Evolutionary conservation across 2,888 invertebrate species (phyloP).

Genomic region (Salpingus planirostris): DNA sequence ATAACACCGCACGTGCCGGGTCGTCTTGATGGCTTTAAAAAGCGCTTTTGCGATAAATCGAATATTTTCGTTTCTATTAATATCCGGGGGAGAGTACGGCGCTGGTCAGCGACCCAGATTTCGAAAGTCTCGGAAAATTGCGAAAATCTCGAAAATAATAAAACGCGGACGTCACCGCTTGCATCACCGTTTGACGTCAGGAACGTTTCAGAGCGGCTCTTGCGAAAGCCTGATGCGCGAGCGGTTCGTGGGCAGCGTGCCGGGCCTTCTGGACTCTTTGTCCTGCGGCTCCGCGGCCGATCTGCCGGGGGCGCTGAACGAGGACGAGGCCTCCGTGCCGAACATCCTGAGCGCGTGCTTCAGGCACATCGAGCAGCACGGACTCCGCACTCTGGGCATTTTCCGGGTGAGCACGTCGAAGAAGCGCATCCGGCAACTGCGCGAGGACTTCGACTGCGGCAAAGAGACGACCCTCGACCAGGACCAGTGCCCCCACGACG

Average conservation of each 20-base stretch:
- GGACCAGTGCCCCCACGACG: slow-evolving; percentile 85
- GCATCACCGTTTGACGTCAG: too few relatives aligned
- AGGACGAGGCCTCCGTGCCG: slow-evolving; percentile 57
- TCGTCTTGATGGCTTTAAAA: too few relatives aligned
- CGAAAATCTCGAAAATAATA: too few relatives aligned
- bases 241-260: slow-evolving; percentile 47
- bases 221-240: slow-evolving; percentile 60
- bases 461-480: slow-evolving; percentile 62
- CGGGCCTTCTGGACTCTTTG: slow-evolving; percentile 40
- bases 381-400: slow-evolving; percentile 77
- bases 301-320: slow-evolving; percentile 35
- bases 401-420: slow-evolving; percentile 90
- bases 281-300: slow-evolving; percentile 40
- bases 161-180: too few relatives aligned
- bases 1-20: too few relatives aligned
- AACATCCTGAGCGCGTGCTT: slow-evolving; percentile 71
- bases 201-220: slow-evolving; percentile 63
- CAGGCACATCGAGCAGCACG: slow-evolving; percentile 69
- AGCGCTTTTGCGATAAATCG: too few relatives aligned
- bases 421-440: slow-evolving; percentile 83
- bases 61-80: too few relatives aligned
- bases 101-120: too few relatives aligned
- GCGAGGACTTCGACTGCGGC: slow-evolving; percentile 85
- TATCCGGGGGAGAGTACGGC: too few relatives aligned
- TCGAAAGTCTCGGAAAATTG: too few relatives aligned